phyloP scores from a whole-genome alignment of 2,113 vertebrate species.

The Oncorhynchus clarkii region DNA sequence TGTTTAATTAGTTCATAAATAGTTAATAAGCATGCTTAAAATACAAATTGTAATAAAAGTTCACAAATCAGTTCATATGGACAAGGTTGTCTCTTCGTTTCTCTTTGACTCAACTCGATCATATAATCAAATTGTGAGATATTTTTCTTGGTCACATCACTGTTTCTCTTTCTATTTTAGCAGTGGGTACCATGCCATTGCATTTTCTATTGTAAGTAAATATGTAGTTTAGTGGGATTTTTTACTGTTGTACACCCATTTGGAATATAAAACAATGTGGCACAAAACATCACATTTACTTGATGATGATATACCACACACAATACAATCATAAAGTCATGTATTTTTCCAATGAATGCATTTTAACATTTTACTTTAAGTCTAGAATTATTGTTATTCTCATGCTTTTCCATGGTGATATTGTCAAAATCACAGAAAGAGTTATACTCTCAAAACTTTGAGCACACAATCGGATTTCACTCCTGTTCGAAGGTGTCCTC shows the following conservation, averaged over 20 bases:
- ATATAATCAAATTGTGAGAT: neutral
- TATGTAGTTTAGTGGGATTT: slow-evolving; percentile 76
- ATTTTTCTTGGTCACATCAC: neutral
- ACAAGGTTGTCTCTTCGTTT: neutral
- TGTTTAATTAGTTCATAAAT: too few relatives aligned
- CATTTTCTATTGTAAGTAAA: slow-evolving; percentile 75
- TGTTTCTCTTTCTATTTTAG: neutral
- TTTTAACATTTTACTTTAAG: neutral
- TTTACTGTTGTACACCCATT: slow-evolving; percentile 69
- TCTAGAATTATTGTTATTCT: neutral
- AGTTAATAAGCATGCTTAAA: too few relatives aligned
- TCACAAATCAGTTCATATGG: neutral
- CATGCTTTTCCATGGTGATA: neutral
- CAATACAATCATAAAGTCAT: too few relatives aligned
- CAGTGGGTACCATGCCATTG: slow-evolving; percentile 33
- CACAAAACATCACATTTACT: neutral
- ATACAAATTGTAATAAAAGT: too few relatives aligned
- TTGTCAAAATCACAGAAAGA: neutral
- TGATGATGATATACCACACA: neutral
- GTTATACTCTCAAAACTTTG: neutral
- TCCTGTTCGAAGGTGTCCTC: too few relatives aligned
- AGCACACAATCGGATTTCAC: neutral
- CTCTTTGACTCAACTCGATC: neutral
- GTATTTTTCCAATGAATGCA: too few relatives aligned
- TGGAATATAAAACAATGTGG: neutral